Conservation (phyloP, 2,888 invertebrate species). For the Leptopilina syphax region DNA sequence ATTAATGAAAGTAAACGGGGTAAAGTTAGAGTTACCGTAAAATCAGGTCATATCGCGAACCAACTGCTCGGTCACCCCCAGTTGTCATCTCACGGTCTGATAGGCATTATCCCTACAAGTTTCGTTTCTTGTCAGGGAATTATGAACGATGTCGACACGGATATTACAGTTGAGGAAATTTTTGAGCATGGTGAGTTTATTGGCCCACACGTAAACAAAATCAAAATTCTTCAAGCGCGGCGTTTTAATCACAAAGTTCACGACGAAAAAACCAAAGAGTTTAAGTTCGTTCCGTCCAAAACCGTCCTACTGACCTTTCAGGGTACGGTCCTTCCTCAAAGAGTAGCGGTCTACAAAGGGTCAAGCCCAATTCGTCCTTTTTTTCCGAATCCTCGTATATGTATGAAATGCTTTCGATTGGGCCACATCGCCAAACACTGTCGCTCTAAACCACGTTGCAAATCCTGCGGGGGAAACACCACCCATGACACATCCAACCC, state of each 20-base stretch:
- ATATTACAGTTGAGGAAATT: background rate
- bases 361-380: background rate
- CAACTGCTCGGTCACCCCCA: background rate
- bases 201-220: background rate
- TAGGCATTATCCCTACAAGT: background rate
- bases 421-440: background rate
- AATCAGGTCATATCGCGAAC: background rate
- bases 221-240: background rate
- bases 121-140: background rate
- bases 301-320: background rate
- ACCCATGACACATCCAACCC: no score
- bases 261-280: background rate
- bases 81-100: background rate
- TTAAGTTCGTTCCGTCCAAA: background rate
- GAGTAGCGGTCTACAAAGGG: background rate
- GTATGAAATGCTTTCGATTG: background rate
- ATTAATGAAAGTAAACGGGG: background rate
- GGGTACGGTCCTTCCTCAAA: background rate
- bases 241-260: background rate
- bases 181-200: background rate
- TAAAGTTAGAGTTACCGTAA: background rate
- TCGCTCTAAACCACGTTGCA: background rate
- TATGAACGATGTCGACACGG: background rate
- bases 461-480: background rate
- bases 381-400: background rate